Evolutionary conservation across 2,113 vertebrate species (phyloP), one percentile per base, ranked within the genome.

Genomic region (Dipodomys spectabilis): DNA sequence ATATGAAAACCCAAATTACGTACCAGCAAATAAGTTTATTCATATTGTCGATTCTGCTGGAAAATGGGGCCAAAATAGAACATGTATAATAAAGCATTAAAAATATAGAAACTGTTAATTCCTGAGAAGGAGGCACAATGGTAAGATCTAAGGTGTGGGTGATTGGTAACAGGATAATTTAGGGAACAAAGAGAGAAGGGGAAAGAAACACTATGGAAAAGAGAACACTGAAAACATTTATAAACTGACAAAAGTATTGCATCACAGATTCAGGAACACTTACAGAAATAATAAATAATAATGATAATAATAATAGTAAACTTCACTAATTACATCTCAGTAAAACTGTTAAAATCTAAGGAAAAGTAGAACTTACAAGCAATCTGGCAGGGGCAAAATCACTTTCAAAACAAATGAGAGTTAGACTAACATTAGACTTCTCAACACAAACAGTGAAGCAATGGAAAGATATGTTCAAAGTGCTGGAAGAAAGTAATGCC

Each of bases 211-310:
- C 27, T 87, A 45, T 82, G 86, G 90, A 79, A 57, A 87, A 85
- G 15, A 49, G 32, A 57, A 12, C 92, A 88, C 7, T 80, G 3
- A 75, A 92, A 84, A 67, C 6, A 32, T 88, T 81, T 77, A 18
- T 65, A 93, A 95, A 62, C 1, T 49, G 44, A 95, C 12, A 22
- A 88, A 92, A 95, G 65, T 39, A 77, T 74, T 89, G 60, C 30
- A 67, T 68, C 19, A 68, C 11, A 87, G 15, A 35, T 62, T 64
- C 18, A 85, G 88, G 32, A 85, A 25, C 2, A 78, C 27, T 77
- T 77, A 85, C 6, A 85, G 73, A 19, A 94, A 65, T 16, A 93
- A 92, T 67, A 75, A 88, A 39, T 39, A 39, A 39, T 39, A 39
- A 39, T 39, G 39, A 39, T 39, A 39, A 39, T 13, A 53, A 64